phyloP scores from a whole-genome alignment of 1,140 invertebrate genomes.

The Phymastichus coffea region DNA sequence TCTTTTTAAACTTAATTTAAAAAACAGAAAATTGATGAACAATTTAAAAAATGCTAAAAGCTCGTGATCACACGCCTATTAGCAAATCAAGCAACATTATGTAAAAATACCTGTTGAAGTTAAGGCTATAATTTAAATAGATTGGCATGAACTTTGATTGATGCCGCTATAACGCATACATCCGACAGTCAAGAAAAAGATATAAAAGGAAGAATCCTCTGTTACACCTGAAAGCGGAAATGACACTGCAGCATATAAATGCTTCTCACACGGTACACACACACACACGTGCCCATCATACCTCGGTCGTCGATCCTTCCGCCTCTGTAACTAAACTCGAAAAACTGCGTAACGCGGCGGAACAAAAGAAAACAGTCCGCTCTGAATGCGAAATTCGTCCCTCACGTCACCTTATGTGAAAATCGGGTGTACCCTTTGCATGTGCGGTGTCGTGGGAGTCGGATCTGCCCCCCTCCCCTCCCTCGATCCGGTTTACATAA shows the following conservation, averaged over 20 bases:
- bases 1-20: no score
- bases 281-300: neutral
- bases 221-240: constrained; percentile 20
- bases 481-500: constrained; percentile 51
- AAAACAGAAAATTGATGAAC: no score
- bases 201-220: no score
- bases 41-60: no score
- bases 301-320: neutral
- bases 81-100: no score
- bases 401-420: constrained; percentile 13
- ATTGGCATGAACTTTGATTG: no score
- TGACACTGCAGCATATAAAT: constrained; percentile 8
- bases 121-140: no score
- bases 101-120: no score
- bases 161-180: no score
- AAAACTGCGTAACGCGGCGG: constrained; percentile 10
- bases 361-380: constrained; percentile 30
- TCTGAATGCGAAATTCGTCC: constrained; percentile 35
- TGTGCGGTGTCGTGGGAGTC: constrained; percentile 36
- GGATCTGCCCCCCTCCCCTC: no score
- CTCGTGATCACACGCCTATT: no score
- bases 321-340: neutral
- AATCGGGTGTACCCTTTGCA: constrained; percentile 5
- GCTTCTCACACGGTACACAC: constrained; percentile 26
- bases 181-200: no score